Evolutionary conservation across 2,113 vertebrate species (phyloP), one percentile per base, ranked within the genome.

Genomic region (Megaleporinus macrocephalus): DNA sequence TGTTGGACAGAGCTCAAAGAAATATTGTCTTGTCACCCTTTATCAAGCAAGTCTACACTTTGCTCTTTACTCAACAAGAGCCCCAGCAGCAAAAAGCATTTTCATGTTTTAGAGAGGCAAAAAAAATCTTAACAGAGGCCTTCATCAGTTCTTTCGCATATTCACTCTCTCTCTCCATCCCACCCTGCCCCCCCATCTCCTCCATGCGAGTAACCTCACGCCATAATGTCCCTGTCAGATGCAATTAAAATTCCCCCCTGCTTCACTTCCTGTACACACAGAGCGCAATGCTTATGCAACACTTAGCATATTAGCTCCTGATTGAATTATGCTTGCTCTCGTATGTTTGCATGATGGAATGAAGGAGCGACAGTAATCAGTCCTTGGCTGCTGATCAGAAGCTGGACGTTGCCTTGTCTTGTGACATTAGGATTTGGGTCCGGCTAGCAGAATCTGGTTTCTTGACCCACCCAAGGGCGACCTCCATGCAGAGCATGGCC

Each of bases 261-360:
- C 81, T 79, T 79, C 78, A 87, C 70, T 73, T 78, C 87, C 76
- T 89, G 88, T 87, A 86, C 86, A 89, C 76, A 88, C 80, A 82
- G 80, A 89, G 78, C 82, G 87, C 89, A 89, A 74, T 47, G 14
- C 86, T 92, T 92, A 92, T 86, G 89, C 89, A 89, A 92, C 87
- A 87, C 89, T 93, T 90, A 89, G 85, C 89, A 92, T 86, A 92
- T 89, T 91, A 91, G 85, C 85, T 88, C 84, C 76, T 91, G 89
- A 91, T 79, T 90, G 82, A 90, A 88, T 91, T 90, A 88, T 86
- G 85, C 86, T 88, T 83, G 80, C 79, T 88, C 59, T 33, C 66
- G 24, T 65, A 5, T 49, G n/a, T 49, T n/a, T 66, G 15, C 71
- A 30, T 72, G 33, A 57, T 6, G 1, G 14, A 22, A 9, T 22